Conservation (phyloP, 1,140 invertebrate species). For the Drosophila santomea region DNA sequence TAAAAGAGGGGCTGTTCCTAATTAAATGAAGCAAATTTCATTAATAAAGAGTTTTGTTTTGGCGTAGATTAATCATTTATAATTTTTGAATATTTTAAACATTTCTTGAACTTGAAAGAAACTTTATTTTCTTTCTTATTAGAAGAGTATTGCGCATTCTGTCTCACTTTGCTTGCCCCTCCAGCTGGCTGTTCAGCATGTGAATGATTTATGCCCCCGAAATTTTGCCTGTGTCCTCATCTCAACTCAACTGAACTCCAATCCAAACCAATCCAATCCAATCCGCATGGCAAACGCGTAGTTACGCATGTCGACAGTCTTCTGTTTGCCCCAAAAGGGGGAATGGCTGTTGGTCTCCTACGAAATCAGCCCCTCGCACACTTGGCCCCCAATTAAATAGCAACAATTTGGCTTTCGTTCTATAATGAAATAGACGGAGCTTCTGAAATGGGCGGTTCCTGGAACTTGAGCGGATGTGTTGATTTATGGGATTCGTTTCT, state of each 20-base stretch:
- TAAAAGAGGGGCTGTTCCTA: background rate
- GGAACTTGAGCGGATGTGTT: conserved; percentile 78
- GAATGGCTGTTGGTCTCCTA: conserved; percentile 14
- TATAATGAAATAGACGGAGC: conserved; percentile 67
- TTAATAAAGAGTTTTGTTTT: too few species aligned
- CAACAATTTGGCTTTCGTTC: conserved; percentile 63
- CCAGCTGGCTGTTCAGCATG: conserved; percentile 40
- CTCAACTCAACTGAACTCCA: conserved; percentile 33
- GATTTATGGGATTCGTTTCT: conserved; percentile 67
- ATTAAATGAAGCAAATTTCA: too few species aligned
- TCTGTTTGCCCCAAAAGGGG: conserved; percentile 10
- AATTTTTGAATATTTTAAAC: too few species aligned
- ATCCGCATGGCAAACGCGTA: conserved; percentile 68
- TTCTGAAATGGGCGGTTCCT: conserved; percentile 68
- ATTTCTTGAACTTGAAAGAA: too few species aligned
- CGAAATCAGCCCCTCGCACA: conserved; percentile 25
- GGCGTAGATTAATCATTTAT: too few species aligned
- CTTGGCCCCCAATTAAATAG: conserved; percentile 49
- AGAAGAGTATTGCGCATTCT: conserved; percentile 11
- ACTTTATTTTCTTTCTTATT: background rate
- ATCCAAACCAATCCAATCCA: conserved; percentile 32
- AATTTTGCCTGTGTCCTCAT: conserved; percentile 33
- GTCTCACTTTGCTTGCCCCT: background rate
- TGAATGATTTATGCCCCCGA: conserved; percentile 71
- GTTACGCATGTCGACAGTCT: conserved; percentile 63